Evolutionary conservation across 1,140 invertebrate species (phyloP).

Genomic region (Xylocopa sonorina): DNA sequence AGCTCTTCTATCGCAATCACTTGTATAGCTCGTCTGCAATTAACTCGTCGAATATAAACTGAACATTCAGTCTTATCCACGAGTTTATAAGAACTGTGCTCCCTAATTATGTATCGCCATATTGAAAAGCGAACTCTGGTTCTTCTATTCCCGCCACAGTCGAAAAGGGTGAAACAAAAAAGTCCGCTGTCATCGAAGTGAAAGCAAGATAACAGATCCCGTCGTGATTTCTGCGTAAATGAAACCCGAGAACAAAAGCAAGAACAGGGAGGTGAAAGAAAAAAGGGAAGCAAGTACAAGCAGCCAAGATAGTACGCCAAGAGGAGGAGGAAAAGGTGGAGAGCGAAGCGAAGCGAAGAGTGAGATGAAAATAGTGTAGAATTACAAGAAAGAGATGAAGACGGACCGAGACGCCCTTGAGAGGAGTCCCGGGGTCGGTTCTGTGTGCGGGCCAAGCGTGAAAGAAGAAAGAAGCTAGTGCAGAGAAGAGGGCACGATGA

Average conservation of each 20-base stretch:
- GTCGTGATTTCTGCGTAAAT: slow-evolving; percentile 50
- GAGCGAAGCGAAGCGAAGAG: background rate
- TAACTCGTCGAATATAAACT: slow-evolving; percentile 13
- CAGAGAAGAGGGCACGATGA: slow-evolving; percentile 71
- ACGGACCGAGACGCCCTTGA: slow-evolving; percentile 60
- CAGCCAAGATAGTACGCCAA: background rate
- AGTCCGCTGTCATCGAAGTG: background rate
- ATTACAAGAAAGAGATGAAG: background rate
- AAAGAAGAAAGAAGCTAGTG: slow-evolving; percentile 73
- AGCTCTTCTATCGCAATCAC: background rate
- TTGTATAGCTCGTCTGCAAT: background rate
- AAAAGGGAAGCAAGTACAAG: slow-evolving; percentile 20
- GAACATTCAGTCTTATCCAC: background rate
- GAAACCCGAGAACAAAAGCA: background rate
- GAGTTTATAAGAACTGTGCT: background rate
- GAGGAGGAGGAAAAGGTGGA: slow-evolving; percentile 10
- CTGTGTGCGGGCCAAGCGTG: slow-evolving; percentile 67
- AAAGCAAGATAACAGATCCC: background rate
- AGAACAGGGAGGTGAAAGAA: background rate
- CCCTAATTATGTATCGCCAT: slow-evolving; percentile 14
- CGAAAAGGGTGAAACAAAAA: background rate
- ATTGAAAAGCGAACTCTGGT: slow-evolving; percentile 1
- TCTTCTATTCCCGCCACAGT: background rate
- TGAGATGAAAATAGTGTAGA: background rate
- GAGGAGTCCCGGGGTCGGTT: slow-evolving; percentile 63